Conservation (phyloP, 2,888 invertebrate genomes). For the Synanthedon tipuliformis region DNA sequence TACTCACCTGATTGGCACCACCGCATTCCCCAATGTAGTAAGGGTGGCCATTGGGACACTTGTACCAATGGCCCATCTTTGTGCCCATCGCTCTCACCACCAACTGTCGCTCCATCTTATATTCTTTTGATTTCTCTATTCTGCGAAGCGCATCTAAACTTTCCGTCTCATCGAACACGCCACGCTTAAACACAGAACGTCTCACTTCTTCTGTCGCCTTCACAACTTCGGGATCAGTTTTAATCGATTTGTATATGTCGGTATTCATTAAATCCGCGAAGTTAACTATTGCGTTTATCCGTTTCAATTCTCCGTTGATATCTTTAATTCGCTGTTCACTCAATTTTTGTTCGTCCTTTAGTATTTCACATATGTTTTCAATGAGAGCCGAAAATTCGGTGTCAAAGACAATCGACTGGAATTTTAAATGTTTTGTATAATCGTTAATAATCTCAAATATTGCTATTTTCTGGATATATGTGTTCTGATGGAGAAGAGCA, state of each 20-base stretch:
- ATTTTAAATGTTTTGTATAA: slow-evolving; percentile 17
- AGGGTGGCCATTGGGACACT: slow-evolving; percentile 77
- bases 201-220: slow-evolving; percentile 15
- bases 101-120: slow-evolving; percentile 43
- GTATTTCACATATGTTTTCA: slow-evolving; percentile 19
- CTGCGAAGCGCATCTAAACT: slow-evolving; percentile 19
- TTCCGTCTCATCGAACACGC: slow-evolving; percentile 22
- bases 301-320: slow-evolving; percentile 36
- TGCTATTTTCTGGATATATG: slow-evolving; percentile 26
- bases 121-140: not conserved
- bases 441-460: slow-evolving; percentile 30
- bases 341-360: slow-evolving; percentile 14
- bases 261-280: slow-evolving; percentile 26
- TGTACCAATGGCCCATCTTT: slow-evolving; percentile 75
- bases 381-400: slow-evolving; percentile 16
- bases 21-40: slow-evolving; percentile 78
- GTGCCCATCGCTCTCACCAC: slow-evolving; percentile 70
- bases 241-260: slow-evolving; percentile 3
- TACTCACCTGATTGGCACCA: slow-evolving; percentile 65
- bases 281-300: slow-evolving; percentile 35
- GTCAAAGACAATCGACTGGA: not conserved
- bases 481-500: slow-evolving; percentile 27
- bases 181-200: slow-evolving; percentile 18
- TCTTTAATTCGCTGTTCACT: slow-evolving; percentile 49
- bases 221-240: not conserved